Evolutionary conservation across 2,797 vertebrate genomes (phyloP), one percentile per base, ranked within the genome.

Genomic region (Syndactyla subalaris): DNA sequence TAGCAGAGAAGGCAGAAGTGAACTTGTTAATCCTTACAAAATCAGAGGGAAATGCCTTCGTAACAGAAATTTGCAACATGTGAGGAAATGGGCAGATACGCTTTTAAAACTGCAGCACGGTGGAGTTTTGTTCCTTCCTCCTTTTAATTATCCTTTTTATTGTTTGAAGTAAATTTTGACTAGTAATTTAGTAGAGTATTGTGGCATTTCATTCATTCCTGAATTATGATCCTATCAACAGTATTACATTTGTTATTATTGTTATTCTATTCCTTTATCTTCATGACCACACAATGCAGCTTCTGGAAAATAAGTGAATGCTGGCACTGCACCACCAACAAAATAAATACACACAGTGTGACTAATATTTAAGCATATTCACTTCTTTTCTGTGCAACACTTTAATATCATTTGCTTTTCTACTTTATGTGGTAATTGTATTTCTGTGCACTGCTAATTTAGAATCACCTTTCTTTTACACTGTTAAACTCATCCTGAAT

Each of bases 371-470:
- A 84, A 95, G 72, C 3, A 46, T 58, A 84, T 52, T 78, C 51
- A 77, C 34, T 52, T 85, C 26, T 81, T 22, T 82, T 88, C 65
- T 34, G 52, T 7, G 5, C 12, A 46, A 46, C 23, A 49, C 12
- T 85, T 91, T 32, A 83, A 38, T 67, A 57, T 63, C 0, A 66
- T 70, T 90, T 87, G 38, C 17, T 86, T 87, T 86, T 79, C 14
- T 93, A 30, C n/a, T 93, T 93, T 66, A 61, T 65, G 63, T 46
- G 51, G 30, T 39, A 79, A 88, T 93, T 95, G 95, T 79, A 92
- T 90, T 90, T 82, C 57, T 30, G 19, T 46, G 45, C 62, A 77
- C 65, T 51, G 39, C 59, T 85, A 80, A 91, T 92, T 92, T 83
- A 83, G 27, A 92, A 62, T 67, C 78, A 9, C 29, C 29, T 84